Conservation (phyloP, 2,797 vertebrate species). For the Anisognathus igniventris region DNA sequence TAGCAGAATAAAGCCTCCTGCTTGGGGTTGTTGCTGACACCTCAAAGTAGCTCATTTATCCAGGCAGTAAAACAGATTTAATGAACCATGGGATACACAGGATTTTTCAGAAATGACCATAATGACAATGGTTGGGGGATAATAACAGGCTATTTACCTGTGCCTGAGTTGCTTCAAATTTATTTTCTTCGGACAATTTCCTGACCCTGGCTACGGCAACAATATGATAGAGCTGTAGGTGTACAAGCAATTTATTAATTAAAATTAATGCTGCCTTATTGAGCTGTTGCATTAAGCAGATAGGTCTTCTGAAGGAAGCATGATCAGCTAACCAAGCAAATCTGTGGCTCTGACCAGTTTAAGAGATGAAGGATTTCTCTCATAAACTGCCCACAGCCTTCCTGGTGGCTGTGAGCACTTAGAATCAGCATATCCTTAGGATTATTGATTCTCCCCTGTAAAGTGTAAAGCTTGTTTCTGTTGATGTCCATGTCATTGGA, state of each 20-base stretch:
- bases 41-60: conserved; percentile 35
- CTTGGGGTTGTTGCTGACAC: neutral
- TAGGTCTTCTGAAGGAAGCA: neutral
- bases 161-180: conserved; percentile 14
- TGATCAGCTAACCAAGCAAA: neutral
- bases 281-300: neutral
- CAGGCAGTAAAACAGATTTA: conserved; percentile 37
- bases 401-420: neutral
- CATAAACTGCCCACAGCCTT: neutral
- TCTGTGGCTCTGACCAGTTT: neutral
- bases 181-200: conserved; percentile 1
- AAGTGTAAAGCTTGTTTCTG: neutral
- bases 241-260: conserved; percentile 15
- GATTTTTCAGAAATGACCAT: conserved; percentile 43
- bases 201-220: neutral
- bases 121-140: conserved; percentile 35
- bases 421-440: neutral
- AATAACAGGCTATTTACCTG: conserved; percentile 43
- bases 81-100: conserved; percentile 48
- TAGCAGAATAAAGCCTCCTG: neutral
- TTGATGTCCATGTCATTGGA: neutral
- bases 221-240: neutral
- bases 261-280: neutral
- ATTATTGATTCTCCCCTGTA: neutral
- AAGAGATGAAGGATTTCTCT: neutral